Base-by-base conservation (phyloP, 2,888 invertebrate genomes). In the Epistrophe grossulariae region DNA sequence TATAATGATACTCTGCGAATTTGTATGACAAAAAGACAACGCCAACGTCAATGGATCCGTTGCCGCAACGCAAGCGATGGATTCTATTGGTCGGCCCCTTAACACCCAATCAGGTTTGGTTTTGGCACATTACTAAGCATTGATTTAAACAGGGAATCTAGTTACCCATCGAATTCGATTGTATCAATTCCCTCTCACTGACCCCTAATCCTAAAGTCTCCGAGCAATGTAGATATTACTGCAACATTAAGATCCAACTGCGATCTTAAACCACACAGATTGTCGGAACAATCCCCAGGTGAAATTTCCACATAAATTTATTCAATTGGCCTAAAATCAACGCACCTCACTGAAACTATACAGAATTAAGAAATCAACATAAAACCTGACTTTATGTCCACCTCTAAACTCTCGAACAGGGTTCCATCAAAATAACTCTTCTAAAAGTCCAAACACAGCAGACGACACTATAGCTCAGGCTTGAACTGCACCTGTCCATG, bases 131-230 rank as follows among this genome's bases (percentile, higher is more conserved):
- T 24, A 24, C 2, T 24, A 24, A 24, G 5, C 31, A 31, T 31
- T 35, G 9, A 35, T 0, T 35, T 35, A 35, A 8, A 1, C 35
- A 8, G 35, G 6, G 9, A 35, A 35, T 35, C 35, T 1, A 81
- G 70, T 80, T 60, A 73, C 31, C 59, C 76, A 55, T 68, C 64
- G 43, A 57, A 71, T 59, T 40, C 76, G 59, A 74, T 76, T 76
- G 45, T 38, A 52, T 38, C 19, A 45, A 48, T 45, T 68, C 24
- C 84, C 81, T 81, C 81, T 85, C 78, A 81, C 84, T 85, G 81
- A 81, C 73, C 73, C 55, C 62, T 70, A 85, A 52, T 19, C 19
- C 11, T 11, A n/a, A n/a, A 50, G 24, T 72, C 55, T 19, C 24
- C 2, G 28, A 72, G 35, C 31, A 60, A 60, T 28, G 66, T 74